Evolutionary conservation across 2,797 vertebrate genomes (phyloP).

Genomic region (Agapornis canus): DNA sequence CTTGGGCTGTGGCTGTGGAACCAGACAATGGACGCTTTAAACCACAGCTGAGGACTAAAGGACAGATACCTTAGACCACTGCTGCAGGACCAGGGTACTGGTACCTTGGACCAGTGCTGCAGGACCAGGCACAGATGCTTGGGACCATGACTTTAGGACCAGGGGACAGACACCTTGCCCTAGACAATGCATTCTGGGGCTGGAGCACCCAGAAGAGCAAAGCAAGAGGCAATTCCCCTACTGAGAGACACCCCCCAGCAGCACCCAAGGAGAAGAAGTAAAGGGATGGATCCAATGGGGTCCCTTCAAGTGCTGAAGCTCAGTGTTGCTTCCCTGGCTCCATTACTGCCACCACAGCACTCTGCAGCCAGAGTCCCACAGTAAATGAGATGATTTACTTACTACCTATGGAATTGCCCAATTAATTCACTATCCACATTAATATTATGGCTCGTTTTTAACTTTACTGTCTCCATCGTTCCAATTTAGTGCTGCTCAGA

Average conservation of each 20-base stretch:
- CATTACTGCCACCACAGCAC: neutral
- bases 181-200: neutral
- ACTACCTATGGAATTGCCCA: conserved; percentile 57
- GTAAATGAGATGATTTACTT: conserved; percentile 44
- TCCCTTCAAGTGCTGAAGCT: fast-evolving
- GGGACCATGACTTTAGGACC: neutral
- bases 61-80: neutral
- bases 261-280: neutral
- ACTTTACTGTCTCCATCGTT: conserved; percentile 66
- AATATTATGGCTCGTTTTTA: conserved; percentile 69
- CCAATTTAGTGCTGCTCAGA: conserved; percentile 64
- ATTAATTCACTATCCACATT: conserved; percentile 69
- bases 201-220: neutral
- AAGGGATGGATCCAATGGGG: fast-evolving
- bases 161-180: neutral
- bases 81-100: neutral
- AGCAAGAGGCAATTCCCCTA: neutral
- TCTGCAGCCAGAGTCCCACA: fast-evolving
- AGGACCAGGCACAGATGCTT: neutral
- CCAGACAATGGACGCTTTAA: neutral
- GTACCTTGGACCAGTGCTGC: neutral
- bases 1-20: neutral
- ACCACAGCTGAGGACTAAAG: neutral
- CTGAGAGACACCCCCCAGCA: fast-evolving
- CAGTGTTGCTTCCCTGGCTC: neutral